phyloP scores from a whole-genome alignment of 1,140 invertebrate genomes.

The Cryptotermes secundus region DNA sequence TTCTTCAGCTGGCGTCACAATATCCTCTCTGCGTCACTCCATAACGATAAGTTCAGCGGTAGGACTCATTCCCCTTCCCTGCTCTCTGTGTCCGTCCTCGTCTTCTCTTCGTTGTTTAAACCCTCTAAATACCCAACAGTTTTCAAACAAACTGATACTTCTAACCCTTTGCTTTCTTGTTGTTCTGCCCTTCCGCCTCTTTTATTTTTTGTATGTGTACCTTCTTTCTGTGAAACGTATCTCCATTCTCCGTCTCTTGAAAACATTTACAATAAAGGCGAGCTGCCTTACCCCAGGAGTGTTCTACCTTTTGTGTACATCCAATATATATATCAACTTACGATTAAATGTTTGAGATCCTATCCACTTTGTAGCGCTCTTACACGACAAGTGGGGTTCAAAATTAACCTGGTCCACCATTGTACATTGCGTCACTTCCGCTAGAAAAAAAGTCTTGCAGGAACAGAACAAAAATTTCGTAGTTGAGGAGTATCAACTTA shows the following conservation, averaged over 20 bases:
- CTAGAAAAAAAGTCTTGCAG: not conserved
- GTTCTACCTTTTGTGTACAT: constrained; percentile 11
- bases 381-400: not conserved
- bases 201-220: not conserved
- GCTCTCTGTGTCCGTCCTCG: not conserved
- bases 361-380: not conserved
- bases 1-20: too few relatives aligned
- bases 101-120: not conserved
- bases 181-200: not conserved
- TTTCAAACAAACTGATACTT: constrained; percentile 18
- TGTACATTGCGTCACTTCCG: not conserved
- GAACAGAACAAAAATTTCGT: not conserved
- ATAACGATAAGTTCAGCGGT: not conserved
- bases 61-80: not conserved
- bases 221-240: constrained; percentile 16
- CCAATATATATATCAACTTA: constrained; percentile 19
- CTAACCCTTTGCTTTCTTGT: not conserved
- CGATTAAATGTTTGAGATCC: constrained; percentile 1
- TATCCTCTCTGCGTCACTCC: not conserved
- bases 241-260: not conserved
- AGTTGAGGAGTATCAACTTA: not conserved
- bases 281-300: not conserved
- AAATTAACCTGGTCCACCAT: not conserved
- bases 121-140: constrained; percentile 10
- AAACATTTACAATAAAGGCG: constrained; percentile 8